phyloP scores from a whole-genome alignment of 2,797 vertebrate genomes.

The Pseudocheirus occidentalis region DNA sequence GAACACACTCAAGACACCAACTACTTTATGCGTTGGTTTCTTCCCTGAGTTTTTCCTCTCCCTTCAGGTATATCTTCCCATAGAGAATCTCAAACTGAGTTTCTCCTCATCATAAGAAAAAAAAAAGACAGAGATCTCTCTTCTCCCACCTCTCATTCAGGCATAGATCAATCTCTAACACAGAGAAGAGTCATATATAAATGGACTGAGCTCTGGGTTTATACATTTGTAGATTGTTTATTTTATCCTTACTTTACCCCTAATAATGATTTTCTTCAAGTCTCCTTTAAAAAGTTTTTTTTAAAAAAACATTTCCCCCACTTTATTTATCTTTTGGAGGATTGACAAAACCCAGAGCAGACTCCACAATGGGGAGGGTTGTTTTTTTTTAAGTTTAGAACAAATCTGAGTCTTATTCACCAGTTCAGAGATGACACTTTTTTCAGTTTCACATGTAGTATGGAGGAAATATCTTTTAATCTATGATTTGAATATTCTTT shows the following conservation, averaged over 20 bases:
- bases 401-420: background rate
- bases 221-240: background rate
- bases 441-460: background rate
- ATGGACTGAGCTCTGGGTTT: background rate
- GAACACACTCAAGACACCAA: background rate
- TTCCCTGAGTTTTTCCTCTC: background rate
- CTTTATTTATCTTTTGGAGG: background rate
- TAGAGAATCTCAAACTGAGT: background rate
- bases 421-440: background rate
- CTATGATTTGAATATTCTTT: background rate
- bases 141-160: background rate
- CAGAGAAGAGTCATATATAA: background rate
- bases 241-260: background rate
- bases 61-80: background rate
- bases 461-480: background rate
- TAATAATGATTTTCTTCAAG: background rate
- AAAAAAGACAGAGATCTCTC: background rate
- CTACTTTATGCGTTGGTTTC: background rate
- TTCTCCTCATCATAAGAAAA: background rate
- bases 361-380: background rate
- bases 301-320: background rate
- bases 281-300: background rate
- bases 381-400: background rate
- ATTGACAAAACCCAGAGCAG: background rate
- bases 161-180: background rate